phyloP scores from a whole-genome alignment of 2,797 vertebrate genomes.

The Caiman crocodilus region DNA sequence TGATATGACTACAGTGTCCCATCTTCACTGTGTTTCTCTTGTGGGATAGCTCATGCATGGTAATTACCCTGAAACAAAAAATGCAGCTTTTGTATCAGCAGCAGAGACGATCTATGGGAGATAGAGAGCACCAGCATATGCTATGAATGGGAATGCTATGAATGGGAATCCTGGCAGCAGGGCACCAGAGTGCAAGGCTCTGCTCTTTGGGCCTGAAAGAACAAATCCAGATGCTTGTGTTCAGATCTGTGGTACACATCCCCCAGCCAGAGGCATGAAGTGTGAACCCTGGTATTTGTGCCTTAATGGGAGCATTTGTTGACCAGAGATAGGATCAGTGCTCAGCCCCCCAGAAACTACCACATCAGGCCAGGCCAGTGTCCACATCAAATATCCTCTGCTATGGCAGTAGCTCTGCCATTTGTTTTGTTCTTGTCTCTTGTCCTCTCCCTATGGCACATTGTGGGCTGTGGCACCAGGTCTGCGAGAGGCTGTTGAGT shows the following conservation, averaged over 20 bases:
- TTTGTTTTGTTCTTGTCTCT: too few relatives aligned
- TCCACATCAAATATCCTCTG: too few relatives aligned
- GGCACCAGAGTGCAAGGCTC: neutral
- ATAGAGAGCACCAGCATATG: neutral
- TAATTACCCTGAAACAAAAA: too few relatives aligned
- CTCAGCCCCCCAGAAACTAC: neutral
- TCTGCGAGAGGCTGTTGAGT: too few relatives aligned
- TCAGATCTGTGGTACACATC: neutral
- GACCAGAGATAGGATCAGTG: neutral
- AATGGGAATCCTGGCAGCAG: neutral
- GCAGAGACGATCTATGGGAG: too few relatives aligned
- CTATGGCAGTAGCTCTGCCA: too few relatives aligned
- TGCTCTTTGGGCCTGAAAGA: neutral
- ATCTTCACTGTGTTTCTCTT: neutral
- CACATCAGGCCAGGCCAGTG: neutral
- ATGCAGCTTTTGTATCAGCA: too few relatives aligned
- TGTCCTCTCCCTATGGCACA: too few relatives aligned
- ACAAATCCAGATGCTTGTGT: neutral
- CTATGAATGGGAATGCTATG: neutral
- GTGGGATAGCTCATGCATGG: neutral
- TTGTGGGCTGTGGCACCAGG: too few relatives aligned
- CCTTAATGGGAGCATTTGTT: neutral
- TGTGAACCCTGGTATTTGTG: neutral
- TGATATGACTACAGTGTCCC: accelerated
- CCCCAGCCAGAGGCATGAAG: neutral